These are phyloP conservation scores for Tolypeutes matacus DNA, from an alignment of 2,797 vertebrate genomes.

Conservation along the genomic window DNA sequence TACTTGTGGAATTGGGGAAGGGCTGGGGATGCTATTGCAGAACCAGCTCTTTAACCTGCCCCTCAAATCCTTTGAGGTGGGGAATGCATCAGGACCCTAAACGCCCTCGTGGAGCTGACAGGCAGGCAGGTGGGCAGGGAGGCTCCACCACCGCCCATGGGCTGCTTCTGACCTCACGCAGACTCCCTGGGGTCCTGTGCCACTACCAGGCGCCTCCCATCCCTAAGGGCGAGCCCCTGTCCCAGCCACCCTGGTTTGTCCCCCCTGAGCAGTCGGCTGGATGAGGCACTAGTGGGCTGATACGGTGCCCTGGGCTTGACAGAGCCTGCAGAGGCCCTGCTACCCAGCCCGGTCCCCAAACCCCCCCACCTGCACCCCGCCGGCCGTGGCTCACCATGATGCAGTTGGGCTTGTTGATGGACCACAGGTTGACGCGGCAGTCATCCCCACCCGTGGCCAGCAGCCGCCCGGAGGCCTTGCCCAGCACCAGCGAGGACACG, in stretches of 20 bases:
- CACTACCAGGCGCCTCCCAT: not conserved
- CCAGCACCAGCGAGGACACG: conserved; percentile 94
- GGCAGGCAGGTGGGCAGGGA: not conserved
- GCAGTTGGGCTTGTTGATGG: conserved; percentile 97
- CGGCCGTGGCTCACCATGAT: conserved; percentile 93
- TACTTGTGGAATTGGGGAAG: not conserved
- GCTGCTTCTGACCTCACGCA: not conserved
- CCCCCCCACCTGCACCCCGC: not conserved
- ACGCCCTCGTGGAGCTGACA: not conserved
- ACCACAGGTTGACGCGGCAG: conserved; percentile 97
- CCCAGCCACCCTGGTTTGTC: not conserved
- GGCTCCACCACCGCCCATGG: not conserved
- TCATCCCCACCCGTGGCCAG: conserved; percentile 97
- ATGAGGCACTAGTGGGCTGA: not conserved
- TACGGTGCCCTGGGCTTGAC: too few relatives aligned
- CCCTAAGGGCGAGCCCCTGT: not conserved
- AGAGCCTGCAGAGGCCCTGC: not conserved
- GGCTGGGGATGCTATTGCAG: not conserved
- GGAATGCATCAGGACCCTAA: not conserved
- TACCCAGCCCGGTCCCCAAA: not conserved
- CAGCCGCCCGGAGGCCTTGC: conserved; percentile 95
- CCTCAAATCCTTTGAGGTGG: not conserved
- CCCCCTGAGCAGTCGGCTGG: not conserved
- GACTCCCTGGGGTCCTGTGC: not conserved
- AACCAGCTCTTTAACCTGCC: not conserved